These are phyloP conservation scores for Subacronicta megacephala DNA, from an alignment of 2,888 invertebrate species.

Conservation along the genomic window DNA sequence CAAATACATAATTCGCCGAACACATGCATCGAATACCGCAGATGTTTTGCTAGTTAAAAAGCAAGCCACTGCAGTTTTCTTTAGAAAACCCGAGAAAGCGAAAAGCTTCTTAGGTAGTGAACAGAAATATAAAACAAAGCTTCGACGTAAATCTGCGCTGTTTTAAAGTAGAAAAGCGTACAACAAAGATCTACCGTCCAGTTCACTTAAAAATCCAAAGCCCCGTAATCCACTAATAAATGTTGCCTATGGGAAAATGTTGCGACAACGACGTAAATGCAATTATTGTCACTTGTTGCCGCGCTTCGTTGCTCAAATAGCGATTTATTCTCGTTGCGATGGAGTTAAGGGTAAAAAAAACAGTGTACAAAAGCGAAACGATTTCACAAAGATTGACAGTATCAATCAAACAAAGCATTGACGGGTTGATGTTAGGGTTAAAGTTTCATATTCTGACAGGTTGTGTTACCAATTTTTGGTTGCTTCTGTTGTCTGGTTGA, in stretches of 20 bases:
- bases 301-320: conserved; percentile 59
- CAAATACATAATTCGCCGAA: too few species aligned
- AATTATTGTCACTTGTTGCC: conserved; percentile 70
- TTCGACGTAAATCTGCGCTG: not conserved
- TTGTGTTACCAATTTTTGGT: not conserved
- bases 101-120: not conserved
- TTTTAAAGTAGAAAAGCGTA: not conserved
- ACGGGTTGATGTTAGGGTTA: conserved; percentile 9
- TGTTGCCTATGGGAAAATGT: conserved; percentile 57
- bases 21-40: too few species aligned
- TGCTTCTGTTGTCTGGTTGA: not conserved
- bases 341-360: conserved; percentile 42
- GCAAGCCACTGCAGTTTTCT: too few species aligned
- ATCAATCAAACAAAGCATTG: conserved; percentile 31
- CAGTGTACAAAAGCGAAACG: conserved; percentile 32
- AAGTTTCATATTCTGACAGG: conserved; percentile 2
- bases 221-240: conserved; percentile 45
- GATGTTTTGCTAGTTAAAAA: too few species aligned
- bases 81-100: too few species aligned
- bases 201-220: conserved; percentile 22
- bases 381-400: conserved; percentile 36
- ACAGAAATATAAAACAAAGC: not conserved
- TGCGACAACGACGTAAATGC: conserved; percentile 65
- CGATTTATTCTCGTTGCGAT: conserved; percentile 55
- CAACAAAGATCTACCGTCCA: conserved; percentile 4